Conservation (phyloP, 2,113 vertebrate species). For the Lophius piscatorius region DNA sequence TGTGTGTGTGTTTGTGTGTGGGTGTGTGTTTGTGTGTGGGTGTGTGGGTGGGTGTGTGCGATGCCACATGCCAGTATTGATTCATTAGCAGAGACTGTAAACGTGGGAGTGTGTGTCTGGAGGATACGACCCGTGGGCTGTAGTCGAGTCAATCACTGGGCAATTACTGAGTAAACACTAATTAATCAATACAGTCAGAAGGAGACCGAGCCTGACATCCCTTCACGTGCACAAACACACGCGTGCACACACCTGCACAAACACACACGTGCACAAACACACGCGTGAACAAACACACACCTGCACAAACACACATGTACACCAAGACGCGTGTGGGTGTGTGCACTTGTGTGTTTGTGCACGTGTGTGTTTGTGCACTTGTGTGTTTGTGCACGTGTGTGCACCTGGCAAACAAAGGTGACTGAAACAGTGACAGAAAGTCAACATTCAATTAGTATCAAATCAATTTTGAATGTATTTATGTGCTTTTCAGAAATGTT, state of each 20-base stretch:
- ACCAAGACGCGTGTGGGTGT: no score
- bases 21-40: no score
- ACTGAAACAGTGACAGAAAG: no score
- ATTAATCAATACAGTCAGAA: conserved; percentile 63
- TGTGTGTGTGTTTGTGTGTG: no score
- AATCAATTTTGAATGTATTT: no score
- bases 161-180: conserved; percentile 74
- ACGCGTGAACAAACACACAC: neutral
- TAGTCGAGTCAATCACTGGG: conserved; percentile 63
- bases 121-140: conserved; percentile 37
- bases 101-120: conserved; percentile 21
- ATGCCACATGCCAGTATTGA: conserved; percentile 38
- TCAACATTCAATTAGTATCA: no score
- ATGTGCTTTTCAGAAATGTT: no score
- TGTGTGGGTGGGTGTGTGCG: conserved; percentile 31
- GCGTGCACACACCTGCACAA: conserved; percentile 1
- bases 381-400: no score
- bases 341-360: no score
- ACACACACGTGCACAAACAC: neutral
- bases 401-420: no score
- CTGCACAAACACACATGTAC: no score
- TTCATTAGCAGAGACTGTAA: conserved; percentile 40
- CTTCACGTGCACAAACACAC: neutral
- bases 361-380: no score
- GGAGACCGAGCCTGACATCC: conserved; percentile 23